These are phyloP conservation scores for Ischnus inquisitorius DNA, from an alignment of 2,888 invertebrate genomes.

Conservation along the genomic window DNA sequence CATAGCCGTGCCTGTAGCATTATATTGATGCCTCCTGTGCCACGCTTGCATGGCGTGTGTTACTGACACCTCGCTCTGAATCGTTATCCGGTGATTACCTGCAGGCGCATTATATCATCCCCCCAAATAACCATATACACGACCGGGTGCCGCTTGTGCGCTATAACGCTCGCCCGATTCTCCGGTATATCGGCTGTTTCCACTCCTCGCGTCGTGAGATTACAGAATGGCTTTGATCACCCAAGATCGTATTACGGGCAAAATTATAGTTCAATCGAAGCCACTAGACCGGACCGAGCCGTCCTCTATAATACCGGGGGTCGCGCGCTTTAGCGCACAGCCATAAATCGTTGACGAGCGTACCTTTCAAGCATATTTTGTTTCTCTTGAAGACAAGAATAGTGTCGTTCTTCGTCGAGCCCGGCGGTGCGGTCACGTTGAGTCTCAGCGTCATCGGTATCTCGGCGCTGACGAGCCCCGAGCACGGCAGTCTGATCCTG, in stretches of 20 bases:
- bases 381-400: conserved; percentile 92
- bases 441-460: conserved; percentile 93
- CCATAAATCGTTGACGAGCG: conserved; percentile 63
- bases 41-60: conserved; percentile 45
- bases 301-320: not conserved
- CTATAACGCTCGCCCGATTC: not conserved
- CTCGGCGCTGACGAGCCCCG: conserved; percentile 92
- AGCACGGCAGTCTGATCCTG: conserved; percentile 93
- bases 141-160: conserved; percentile 33
- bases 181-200: conserved; percentile 14
- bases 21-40: conserved; percentile 18
- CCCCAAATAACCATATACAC: conserved; percentile 57
- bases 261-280: conserved; percentile 47
- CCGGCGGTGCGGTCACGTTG: conserved; percentile 91
- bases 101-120: conserved; percentile 62
- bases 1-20: conserved; percentile 6
- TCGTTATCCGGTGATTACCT: conserved; percentile 68
- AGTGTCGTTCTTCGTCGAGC: conserved; percentile 90
- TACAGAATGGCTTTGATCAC: conserved; percentile 40
- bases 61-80: conserved; percentile 64
- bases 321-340: not conserved
- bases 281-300: not conserved
- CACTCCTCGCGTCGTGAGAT: conserved; percentile 27
- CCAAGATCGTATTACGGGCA: conserved; percentile 59
- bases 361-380: conserved; percentile 95